Base-by-base conservation (phyloP, 2,888 invertebrate genomes). In the Sinopyrophorus schimmeli region DNA sequence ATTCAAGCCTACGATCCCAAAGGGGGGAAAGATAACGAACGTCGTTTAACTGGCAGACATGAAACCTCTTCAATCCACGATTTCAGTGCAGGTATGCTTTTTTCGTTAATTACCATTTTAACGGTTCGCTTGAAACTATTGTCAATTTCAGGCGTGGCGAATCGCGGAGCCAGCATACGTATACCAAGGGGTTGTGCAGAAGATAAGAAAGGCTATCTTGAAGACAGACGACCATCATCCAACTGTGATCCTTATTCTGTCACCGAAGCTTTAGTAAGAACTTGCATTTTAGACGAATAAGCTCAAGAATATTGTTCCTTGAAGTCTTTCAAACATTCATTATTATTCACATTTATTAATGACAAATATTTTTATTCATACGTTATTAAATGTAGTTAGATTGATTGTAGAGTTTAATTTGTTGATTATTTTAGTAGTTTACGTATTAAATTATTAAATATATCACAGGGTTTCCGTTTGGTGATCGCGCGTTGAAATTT, bases 11-110 rank as follows among this genome's bases (percentile, higher is more conserved):
- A 98, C 73, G 98, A 98, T 75, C 97, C 96, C 6, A 87, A 92
- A 57, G 89, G 91, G 66, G 98, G 98, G 50, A 88, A 89, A 72
- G 98, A 99, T 79, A 99, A 99, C 76, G 93, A 91, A 72, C 84
- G 97, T 55, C 86, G 98, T 57, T 80, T 99, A 52, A 98, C 94
- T 41, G 98, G 98, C 48, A 83, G 81, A 62, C 95, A 94, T 72
- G 98, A 99, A 76, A 99, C 98, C 2, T 94, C 96, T 66, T 92
- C 89, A 64, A 97, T 99, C 72, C 89, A 93, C 71, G 93, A 97
- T 73, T 99, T 99, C 75, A 94, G 94, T 62, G 89, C 90, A 37
- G 90, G 88, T 83, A 63, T 70, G 68, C 58, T 16, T 16, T n/a
- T 20, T 5, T 7, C 5, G 5, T 26, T 9, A 26, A 9, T 26